A percentile compares a stretch with the other conserved stretches of the same genome.
These are phyloP conservation scores for Camponotus pennsylvanicus DNA, from an alignment of 1,140 invertebrate species.

Conservation along the genomic window DNA sequence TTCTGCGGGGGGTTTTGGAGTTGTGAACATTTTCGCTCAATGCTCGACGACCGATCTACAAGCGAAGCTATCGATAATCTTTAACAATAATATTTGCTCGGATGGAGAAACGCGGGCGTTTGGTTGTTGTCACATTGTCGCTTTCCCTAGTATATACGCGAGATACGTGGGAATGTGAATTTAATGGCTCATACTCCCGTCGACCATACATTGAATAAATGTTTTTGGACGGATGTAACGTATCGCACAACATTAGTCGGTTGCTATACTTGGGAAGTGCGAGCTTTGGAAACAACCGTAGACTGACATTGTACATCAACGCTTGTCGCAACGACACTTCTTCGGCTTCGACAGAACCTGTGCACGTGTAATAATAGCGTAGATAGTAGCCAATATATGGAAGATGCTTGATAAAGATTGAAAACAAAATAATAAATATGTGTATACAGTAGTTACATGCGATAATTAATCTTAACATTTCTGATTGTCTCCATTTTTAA, in stretches of 20 bases:
- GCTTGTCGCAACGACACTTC: conserved; percentile 55
- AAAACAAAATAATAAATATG: not conserved
- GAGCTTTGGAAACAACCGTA: conserved; percentile 53
- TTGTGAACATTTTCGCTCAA: conserved; percentile 27
- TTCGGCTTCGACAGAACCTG: conserved; percentile 70
- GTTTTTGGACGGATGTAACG: not conserved
- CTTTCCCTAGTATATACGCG: conserved; percentile 45
- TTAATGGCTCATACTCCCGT: not conserved
- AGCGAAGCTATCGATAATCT: conserved; percentile 3
- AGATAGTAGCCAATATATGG: not conserved
- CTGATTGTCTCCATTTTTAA: not conserved
- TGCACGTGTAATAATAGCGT: not conserved
- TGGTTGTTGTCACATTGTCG: conserved; percentile 59
- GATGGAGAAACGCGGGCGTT: conserved; percentile 56
- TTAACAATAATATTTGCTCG: conserved; percentile 14
- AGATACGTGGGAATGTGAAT: not conserved
- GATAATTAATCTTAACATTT: not conserved
- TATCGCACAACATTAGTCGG: not conserved
- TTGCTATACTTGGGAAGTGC: conserved; percentile 56
- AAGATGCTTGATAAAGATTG: not conserved
- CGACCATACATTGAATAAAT: not conserved
- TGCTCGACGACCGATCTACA: not conserved
- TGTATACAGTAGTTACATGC: not conserved
- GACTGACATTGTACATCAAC: conserved; percentile 60
- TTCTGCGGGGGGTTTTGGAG: not conserved